Base-by-base conservation (phyloP, 2,113 vertebrate species). In the Cebidichthys violaceus region DNA sequence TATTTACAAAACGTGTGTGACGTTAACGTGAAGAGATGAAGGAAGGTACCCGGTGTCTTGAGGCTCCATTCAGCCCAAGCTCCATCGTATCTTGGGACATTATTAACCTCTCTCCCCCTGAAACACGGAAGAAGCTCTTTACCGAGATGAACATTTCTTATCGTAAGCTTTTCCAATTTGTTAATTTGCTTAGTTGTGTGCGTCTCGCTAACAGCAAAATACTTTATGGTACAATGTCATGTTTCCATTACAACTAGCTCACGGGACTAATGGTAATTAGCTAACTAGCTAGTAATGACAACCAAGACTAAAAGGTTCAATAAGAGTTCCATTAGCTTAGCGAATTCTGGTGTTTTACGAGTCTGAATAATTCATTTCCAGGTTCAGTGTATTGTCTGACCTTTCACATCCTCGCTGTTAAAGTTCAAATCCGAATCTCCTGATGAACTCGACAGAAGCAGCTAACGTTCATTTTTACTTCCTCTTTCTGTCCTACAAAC, bases 11-110 rank as follows among this genome's bases (percentile, higher is more conserved):
- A 50, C 22, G 18, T 17, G 1, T 14, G 17, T 20, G 13, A 9
- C 1, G 3, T 41, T 24, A 2, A 7, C 3, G 24, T 33, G 1
- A 2, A 22, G 14, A 11, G 20, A 60, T 18, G 15, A 0, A 7
- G 33, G 31, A 72, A 35, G 57, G 31, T 79, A 91, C 89, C 89
- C 82, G 55, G 2, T 29, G 69, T 39, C 73, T 81, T 6, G 77
- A 61, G 52, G 47, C 15, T 67, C 89, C 88, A 1, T 91, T 92
- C 2, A 2, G 22, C 0, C 9, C 39, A 0, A 24, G 0, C 1
- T 88, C 86, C 18, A 67, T 78, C 33, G 4, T 54, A 45, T 33
- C 71, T 9, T 2, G 0, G 20, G 81, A 29, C 74, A 79, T 89
- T 47, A 13, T 88, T 29, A 2, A 18, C 31, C 20, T 67, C 50